Percentiles rank a stretch among this genome's conserved stretches.
Conservation (phyloP, 2,797 vertebrate species). For the Micropoecilia bifurca region DNA sequence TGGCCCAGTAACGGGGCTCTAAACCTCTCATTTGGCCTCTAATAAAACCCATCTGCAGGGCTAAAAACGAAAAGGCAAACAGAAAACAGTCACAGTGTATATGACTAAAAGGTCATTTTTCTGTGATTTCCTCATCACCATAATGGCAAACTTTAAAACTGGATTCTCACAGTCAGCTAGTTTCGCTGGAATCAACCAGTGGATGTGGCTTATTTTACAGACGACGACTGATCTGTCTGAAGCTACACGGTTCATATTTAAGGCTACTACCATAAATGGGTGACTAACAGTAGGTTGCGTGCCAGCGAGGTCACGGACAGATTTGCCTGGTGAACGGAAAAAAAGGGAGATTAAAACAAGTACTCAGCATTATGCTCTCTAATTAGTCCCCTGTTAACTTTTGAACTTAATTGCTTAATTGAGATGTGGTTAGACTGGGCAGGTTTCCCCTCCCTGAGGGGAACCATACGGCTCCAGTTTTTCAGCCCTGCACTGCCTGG, state of each 20-base stretch:
- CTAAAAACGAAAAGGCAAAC: slow-evolving; percentile 35
- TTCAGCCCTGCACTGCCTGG: slow-evolving; percentile 70
- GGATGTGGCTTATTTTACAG: slow-evolving; percentile 78
- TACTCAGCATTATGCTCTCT: slow-evolving; percentile 70
- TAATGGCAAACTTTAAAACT: slow-evolving; percentile 44
- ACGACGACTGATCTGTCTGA: slow-evolving; percentile 75
- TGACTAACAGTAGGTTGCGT: slow-evolving; percentile 73
- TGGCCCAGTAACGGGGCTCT: slow-evolving; percentile 65
- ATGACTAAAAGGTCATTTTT: slow-evolving; percentile 47
- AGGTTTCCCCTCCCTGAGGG: slow-evolving; percentile 72
- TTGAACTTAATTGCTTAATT: slow-evolving; percentile 81
- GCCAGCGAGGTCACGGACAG: slow-evolving; percentile 65
- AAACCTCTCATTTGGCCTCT: slow-evolving; percentile 74
- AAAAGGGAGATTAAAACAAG: slow-evolving; percentile 55
- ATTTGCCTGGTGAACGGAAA: slow-evolving; percentile 46
- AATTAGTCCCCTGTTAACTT: slow-evolving; percentile 78
- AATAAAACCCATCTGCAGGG: slow-evolving; percentile 73
- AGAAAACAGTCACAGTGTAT: slow-evolving; percentile 49
- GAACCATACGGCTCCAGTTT: slow-evolving; percentile 72
- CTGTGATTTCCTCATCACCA: slow-evolving; percentile 52
- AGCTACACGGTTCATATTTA: slow-evolving; percentile 71
- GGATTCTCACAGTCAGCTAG: slow-evolving; percentile 64
- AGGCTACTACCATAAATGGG: slow-evolving; percentile 60
- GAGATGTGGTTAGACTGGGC: slow-evolving; percentile 75
- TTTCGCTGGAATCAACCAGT: slow-evolving; percentile 70